Evolutionary conservation across 23 tunicate genomes (phyloP), one percentile per base, ranked within the genome.

Genomic region (Halocynthia aurantium): DNA sequence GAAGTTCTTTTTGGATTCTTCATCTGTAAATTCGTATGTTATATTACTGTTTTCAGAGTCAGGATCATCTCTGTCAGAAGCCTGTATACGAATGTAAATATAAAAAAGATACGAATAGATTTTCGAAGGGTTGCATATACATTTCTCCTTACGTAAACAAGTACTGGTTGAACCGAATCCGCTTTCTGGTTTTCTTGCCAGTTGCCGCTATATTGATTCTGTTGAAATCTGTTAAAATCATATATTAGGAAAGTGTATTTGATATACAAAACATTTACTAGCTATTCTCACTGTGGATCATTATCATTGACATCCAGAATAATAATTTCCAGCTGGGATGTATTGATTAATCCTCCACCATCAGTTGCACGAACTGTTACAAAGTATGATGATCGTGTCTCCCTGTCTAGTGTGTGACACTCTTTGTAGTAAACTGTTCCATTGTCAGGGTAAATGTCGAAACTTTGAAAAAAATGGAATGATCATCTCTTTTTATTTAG

Each of bases 281-380:
- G 22, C n/a, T 40, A 72, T 4, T 12, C 82, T 64, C 18, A 87
- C 93, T 6, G 31, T 10, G 93, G 93, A 7, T 62, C 50, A 10
- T 78, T 21, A 63, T 88, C 94, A 52, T 88, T 88, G 0, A 72
- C 75, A 51, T 88, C 94, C 0, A 22, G 6, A 17, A 88, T 22
- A 5, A 52, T 71, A 10, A 88, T 56, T 73, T 76, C 50, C 40
- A 88, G 73, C 17, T 81, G 61, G 0, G 84, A 52, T 6, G 77
- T 88, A n/a, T 74, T 54, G 17, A 69, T 54, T 2, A 86, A 63
- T 50, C 84, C 80, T 20, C 87, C 87, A 6, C 71, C 76, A 65
- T 88, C 94, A 8, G 76, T 78, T 6, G 94, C 94, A 77, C 69
- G 20, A 6, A 88, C 76, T 15, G 83, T 83, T 11, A 83, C 21